Evolutionary conservation across 2,888 invertebrate genomes (phyloP), one percentile per base, ranked within the genome.

Genomic region (Chrysomela aeneicollis): DNA sequence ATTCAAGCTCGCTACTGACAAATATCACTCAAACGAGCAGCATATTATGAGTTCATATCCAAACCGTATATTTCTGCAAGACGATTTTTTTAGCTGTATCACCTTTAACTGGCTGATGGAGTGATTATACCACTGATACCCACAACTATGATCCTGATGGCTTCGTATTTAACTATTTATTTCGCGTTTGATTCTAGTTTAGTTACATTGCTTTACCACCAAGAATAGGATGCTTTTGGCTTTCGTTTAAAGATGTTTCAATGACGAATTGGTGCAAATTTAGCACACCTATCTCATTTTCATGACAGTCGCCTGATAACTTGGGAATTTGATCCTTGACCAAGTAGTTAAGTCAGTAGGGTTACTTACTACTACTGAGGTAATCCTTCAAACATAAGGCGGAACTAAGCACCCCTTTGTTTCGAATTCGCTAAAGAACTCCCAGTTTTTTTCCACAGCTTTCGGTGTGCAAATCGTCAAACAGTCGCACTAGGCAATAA

Each of bases 121-220:
- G 98, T 98, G 0, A 94, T 94, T 6, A 98, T 98, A 1, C 98
- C 98, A 84, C 98, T 98, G 77, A 98, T 98, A 61, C 96, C 98
- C 84, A 98, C 98, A 1, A 93, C 93, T 74, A 98, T 93, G 68
- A 98, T 92, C 49, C n/a, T n/a, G n/a, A n/a, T n/a, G n/a, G n/a
- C n/a, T n/a, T n/a, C n/a, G n/a, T n/a, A n/a, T n/a, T n/a, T n/a
- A n/a, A n/a, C n/a, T n/a, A n/a, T n/a, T n/a, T n/a, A n/a, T n/a
- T 53, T 65, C 61, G 95, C 95, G n/a, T 78, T 97, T 90, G 68
- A 99, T 91, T 77, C 89, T 88, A 78, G 95, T 92, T 75, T 88
- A 87, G 85, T 98, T 97, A 84, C 98, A 98, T 66, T 96, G 97
- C 86, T 98, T n/a, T n/a, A n/a, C 96, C 91, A 99, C 97, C 78